Percentiles rank a stretch among this genome's conserved stretches.
Evolutionary conservation across 2,888 invertebrate species (phyloP).

Genomic region (Standfussiana lucernea): DNA sequence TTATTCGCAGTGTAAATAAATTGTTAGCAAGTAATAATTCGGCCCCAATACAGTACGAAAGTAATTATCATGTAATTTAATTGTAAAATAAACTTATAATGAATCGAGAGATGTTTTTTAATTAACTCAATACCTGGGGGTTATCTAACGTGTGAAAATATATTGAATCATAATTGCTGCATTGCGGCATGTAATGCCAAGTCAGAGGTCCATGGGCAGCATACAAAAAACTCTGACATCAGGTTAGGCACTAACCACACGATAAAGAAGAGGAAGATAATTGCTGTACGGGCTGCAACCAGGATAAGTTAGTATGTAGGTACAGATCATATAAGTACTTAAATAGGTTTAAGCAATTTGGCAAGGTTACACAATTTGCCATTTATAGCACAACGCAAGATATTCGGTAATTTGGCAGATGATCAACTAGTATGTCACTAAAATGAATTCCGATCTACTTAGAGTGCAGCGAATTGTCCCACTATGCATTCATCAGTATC

Average conservation of each 20-base stretch:
- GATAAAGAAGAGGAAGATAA: too few relatives aligned
- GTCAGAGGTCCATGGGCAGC: too few relatives aligned
- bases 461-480: neutral
- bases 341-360: neutral
- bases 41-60: constrained; percentile 78
- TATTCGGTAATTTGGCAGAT: constrained; percentile 3
- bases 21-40: constrained; percentile 66
- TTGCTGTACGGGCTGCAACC: neutral
- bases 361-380: neutral
- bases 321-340: neutral
- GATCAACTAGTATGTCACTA: neutral
- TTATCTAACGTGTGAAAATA: constrained; percentile 14
- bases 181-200: too few relatives aligned
- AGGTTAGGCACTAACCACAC: too few relatives aligned
- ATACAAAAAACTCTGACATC: too few relatives aligned
- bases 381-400: neutral
- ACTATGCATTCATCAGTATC: neutral
- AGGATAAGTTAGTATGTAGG: neutral
- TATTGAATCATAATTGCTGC: constrained; percentile 10
- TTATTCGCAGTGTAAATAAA: constrained; percentile 76
- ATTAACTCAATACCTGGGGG: neutral
- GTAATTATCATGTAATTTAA: constrained; percentile 75
- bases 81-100: constrained; percentile 78
- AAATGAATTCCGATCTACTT: neutral
- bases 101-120: constrained; percentile 56